phyloP scores from a whole-genome alignment of 2,888 invertebrate genomes.

The Athrips mouffetella region DNA sequence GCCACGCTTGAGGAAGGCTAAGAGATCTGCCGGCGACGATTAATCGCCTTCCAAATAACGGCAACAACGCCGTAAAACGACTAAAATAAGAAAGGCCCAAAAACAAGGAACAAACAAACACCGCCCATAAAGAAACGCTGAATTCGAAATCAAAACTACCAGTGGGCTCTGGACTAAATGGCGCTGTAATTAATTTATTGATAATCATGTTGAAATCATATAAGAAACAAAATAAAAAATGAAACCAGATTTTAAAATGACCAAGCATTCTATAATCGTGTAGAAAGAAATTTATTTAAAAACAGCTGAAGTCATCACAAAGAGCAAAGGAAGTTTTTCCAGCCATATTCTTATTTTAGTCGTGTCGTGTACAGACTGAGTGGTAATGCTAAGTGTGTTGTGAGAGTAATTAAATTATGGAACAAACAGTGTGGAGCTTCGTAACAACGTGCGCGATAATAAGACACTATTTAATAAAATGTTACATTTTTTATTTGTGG shows the following conservation, averaged over 20 bases:
- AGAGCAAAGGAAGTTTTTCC: not conserved
- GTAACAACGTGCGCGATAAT: constrained; percentile 60
- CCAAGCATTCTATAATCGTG: no score
- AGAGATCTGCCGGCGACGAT: constrained; percentile 85
- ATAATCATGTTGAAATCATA: no score
- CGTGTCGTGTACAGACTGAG: constrained; percentile 53
- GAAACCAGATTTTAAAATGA: not conserved
- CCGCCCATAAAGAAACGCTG: no score
- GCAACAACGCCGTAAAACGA: constrained; percentile 8
- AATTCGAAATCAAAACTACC: no score
- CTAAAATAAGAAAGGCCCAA: constrained; percentile 47
- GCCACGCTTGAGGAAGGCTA: constrained; percentile 87
- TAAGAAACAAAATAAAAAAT: no score
- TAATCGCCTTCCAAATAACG: constrained; percentile 47
- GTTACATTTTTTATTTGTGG: constrained; percentile 55
- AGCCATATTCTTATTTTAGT: constrained; percentile 57
- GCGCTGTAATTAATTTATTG: no score
- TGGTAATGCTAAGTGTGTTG: constrained; percentile 63
- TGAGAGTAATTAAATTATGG: constrained; percentile 67
- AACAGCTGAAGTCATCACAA: constrained; percentile 9
- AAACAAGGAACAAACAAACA: not conserved
- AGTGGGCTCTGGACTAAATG: no score
- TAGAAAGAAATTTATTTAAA: not conserved
- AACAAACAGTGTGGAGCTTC: constrained; percentile 69
- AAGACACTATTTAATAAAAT: constrained; percentile 74